Conservation (phyloP, 2,797 vertebrate species). For the Ctenopoma kingsleyae region DNA sequence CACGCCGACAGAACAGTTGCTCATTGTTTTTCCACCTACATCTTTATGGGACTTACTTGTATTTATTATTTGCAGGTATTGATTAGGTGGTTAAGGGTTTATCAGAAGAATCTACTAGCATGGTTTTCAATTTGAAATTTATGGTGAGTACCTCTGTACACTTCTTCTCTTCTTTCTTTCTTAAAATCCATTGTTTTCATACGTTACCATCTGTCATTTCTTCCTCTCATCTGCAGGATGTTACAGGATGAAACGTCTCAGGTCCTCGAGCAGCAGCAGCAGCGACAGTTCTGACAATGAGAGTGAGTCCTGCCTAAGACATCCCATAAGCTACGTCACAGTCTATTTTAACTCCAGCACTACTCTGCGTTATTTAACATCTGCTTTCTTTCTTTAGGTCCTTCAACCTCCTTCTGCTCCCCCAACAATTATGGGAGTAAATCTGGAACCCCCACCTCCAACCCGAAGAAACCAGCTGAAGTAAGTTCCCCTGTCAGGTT, state of each 20-base stretch:
- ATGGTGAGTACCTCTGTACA: constrained; percentile 73
- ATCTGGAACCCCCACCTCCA: constrained; percentile 88
- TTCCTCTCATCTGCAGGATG: constrained; percentile 84
- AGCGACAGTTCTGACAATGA: constrained; percentile 99
- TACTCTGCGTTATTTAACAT: constrained; percentile 3
- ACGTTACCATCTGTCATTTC: constrained; percentile 36
- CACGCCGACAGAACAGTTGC: not conserved
- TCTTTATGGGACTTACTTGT: not conserved
- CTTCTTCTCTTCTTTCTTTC: not conserved
- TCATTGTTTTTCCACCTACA: not conserved
- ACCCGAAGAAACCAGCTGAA: constrained; percentile 95
- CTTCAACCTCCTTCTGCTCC: constrained; percentile 95
- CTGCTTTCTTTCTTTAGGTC: constrained; percentile 83
- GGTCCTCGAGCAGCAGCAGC: constrained; percentile 95
- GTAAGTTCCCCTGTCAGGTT: constrained; percentile 65
- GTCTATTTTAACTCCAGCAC: not conserved
- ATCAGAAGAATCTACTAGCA: constrained; percentile 76
- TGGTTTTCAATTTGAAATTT: constrained; percentile 77
- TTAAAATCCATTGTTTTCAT: not conserved
- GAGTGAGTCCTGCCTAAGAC: constrained; percentile 85
- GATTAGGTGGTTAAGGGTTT: constrained; percentile 45
- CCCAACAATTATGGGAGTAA: constrained; percentile 92
- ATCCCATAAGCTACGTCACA: not conserved
- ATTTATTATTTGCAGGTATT: constrained; percentile 63
- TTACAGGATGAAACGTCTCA: constrained; percentile 98